These are phyloP conservation scores for Morinoia aosen DNA, from an alignment of 2,888 invertebrate genomes.

Conservation along the genomic window DNA sequence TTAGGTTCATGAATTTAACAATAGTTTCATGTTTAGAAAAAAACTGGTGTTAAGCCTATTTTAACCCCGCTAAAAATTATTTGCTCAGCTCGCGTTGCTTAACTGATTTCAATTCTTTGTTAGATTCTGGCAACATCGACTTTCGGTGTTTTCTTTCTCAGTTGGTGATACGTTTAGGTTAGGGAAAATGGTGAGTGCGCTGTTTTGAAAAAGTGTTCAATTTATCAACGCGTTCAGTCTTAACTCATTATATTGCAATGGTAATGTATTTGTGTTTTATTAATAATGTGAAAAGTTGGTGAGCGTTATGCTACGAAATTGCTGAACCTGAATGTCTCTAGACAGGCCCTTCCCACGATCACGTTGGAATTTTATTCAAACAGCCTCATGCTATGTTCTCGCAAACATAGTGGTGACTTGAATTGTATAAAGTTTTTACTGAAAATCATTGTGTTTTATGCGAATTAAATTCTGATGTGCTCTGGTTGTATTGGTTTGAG, in stretches of 20 bases:
- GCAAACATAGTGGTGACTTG: no score
- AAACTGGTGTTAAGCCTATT: no score
- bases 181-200: slow-evolving; percentile 29
- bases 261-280: neutral
- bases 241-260: neutral
- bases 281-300: neutral
- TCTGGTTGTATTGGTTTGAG: no score
- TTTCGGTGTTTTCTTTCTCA: neutral
- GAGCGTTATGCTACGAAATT: neutral
- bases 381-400: neutral
- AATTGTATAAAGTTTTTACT: no score
- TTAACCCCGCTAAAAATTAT: no score
- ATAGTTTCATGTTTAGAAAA: no score
- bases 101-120: no score
- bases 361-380: neutral
- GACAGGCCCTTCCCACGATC: neutral
- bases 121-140: neutral
- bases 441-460: no score
- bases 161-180: slow-evolving; percentile 2
- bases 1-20: no score
- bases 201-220: neutral
- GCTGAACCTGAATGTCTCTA: neutral
- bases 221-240: neutral
- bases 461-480: no score
- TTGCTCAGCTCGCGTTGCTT: no score